These are phyloP conservation scores for Liposcelis brunnea DNA, from an alignment of 2,888 invertebrate genomes.

Conservation along the genomic window DNA sequence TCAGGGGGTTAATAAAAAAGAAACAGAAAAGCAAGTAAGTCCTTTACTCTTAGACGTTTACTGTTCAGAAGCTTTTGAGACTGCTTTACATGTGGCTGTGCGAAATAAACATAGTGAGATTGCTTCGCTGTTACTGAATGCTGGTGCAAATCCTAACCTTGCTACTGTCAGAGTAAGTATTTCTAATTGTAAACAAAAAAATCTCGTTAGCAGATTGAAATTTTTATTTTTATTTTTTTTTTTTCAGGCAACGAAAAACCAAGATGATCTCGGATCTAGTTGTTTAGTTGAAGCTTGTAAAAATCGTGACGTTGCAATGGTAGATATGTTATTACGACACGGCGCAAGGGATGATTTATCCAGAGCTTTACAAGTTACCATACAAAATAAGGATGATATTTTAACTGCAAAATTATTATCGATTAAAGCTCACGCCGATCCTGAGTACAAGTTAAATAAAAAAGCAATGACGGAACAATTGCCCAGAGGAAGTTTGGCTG, in stretches of 20 bases:
- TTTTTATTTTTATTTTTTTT: conserved; percentile 9
- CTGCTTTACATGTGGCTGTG: conserved; percentile 67
- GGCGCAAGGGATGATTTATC: conserved; percentile 81
- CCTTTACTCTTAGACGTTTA: conserved; percentile 58
- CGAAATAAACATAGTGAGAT: conserved; percentile 58
- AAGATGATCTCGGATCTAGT: conserved; percentile 4
- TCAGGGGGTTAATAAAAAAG: conserved; percentile 8
- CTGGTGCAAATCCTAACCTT: conserved; percentile 70
- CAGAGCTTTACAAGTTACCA: conserved; percentile 61
- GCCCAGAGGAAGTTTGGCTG: conserved; percentile 34
- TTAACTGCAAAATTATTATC: conserved; percentile 69
- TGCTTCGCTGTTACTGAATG: conserved; percentile 46
- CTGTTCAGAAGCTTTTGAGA: conserved; percentile 60
- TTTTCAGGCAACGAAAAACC: conserved; percentile 3
- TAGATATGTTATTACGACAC: conserved; percentile 57
- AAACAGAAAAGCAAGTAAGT: conserved; percentile 34
- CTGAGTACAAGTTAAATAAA: conserved; percentile 84
- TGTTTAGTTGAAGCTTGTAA: conserved; percentile 48
- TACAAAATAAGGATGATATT: conserved; percentile 51
- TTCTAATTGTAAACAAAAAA: conserved; percentile 9
- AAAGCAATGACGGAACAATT: conserved; percentile 55
- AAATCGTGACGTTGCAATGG: conserved; percentile 47
- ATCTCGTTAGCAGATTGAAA: too few relatives aligned
- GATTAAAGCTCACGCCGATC: conserved; percentile 71
- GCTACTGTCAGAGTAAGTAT: conserved; percentile 29